Evolutionary conservation across 2,113 vertebrate species (phyloP).

Genomic region (Ptilorrhoa leucosticta): DNA sequence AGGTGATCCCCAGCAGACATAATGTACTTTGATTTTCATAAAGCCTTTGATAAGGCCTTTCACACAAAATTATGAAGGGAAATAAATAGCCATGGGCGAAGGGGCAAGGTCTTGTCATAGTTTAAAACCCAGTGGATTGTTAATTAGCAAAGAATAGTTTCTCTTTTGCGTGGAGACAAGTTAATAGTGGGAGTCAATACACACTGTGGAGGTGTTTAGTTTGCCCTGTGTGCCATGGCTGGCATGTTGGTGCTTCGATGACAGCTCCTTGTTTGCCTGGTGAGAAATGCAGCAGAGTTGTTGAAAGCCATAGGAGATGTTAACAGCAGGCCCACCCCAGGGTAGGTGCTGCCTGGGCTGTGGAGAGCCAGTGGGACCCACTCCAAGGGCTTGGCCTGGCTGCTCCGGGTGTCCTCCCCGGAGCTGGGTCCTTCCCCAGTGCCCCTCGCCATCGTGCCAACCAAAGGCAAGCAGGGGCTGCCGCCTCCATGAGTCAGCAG

Average conservation of each 20-base stretch:
- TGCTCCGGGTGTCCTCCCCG: not conserved
- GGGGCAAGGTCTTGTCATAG: not conserved
- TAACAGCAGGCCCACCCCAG: not conserved
- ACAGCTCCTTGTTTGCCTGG: fast-evolving
- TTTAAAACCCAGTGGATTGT: not conserved
- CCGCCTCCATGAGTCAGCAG: not conserved
- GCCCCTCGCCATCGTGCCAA: not conserved
- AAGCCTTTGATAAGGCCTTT: slow-evolving; percentile 48
- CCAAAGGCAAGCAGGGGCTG: fast-evolving
- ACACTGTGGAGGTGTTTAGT: not conserved
- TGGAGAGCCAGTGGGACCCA: not conserved
- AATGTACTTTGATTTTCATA: slow-evolving; percentile 42
- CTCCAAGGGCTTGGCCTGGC: not conserved
- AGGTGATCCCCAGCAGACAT: slow-evolving; percentile 38
- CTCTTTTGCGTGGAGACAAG: not conserved
- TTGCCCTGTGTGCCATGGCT: not conserved
- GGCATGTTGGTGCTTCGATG: not conserved
- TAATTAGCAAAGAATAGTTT: not conserved
- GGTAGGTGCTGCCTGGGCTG: fast-evolving
- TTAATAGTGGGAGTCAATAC: not conserved
- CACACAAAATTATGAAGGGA: slow-evolving; percentile 22
- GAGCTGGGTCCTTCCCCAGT: not conserved
- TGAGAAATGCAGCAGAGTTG: not conserved
- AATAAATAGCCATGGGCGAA: slow-evolving; percentile 26
- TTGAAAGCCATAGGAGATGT: not conserved